Evolutionary conservation across 2,888 invertebrate species (phyloP), one percentile per base, ranked within the genome.

Genomic region (Timandra comae): DNA sequence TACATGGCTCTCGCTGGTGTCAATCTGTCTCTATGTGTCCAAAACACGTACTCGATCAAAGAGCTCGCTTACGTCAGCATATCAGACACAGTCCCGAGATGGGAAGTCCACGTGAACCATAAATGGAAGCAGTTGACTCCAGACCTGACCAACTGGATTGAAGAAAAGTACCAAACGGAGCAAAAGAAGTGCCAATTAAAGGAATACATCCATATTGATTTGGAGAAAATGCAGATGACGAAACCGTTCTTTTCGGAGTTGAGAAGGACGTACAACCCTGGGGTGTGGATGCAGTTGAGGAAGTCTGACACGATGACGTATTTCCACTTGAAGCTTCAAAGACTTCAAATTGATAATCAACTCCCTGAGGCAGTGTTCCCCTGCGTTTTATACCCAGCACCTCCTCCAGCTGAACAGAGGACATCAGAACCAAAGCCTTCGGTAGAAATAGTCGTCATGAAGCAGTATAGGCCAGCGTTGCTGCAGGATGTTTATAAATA

Each of bases 201-300:
- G 62, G 93, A 94, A 61, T 92, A 91, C 63, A 89, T 94, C 5
- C 79, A 94, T 85, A 91, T 94, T 33, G 94, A 95, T 63, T 88
- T 95, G 47, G 90, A 90, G 29, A 93, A 92, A 66, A 94, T 95
- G 94, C 92, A 92, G 52, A 94, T 95, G 93, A 90, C 92, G 0
- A 93, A 93, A 64, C 95, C 95, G 0, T 94, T 94, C 72, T 93
- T 92, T 58, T 93, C 94, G 0, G 92, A 93, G 56, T 66, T 95
- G 12, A 74, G 92, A 24, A 82, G 95, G 23, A 90, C 89, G 0
- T 93, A 93, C 60, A 88, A 87, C 34, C 93, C 95, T 1, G 93
- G 91, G 0, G 57, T 94, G 24, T 93, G 93, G 91, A 52, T 92
- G 43, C 93, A 94, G 51, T 82, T 89, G 43, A 82, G 94, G 24